A percentile compares a stretch with the other conserved stretches of the same genome.
These are phyloP conservation scores for Thunnus albacares DNA, from an alignment of 2,797 vertebrate species.

Conservation along the genomic window DNA sequence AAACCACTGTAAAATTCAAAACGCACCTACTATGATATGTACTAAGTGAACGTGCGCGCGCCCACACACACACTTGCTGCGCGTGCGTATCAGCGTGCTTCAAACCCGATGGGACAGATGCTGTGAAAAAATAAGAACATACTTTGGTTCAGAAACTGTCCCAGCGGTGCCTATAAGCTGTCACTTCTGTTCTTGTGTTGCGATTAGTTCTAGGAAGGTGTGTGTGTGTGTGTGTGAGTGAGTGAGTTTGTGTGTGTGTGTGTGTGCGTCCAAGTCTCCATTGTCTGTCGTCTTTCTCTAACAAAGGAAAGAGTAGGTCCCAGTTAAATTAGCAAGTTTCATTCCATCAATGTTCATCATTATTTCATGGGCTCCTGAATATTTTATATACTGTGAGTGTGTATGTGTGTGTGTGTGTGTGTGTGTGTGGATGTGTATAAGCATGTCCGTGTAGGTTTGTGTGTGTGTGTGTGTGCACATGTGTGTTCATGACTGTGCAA, in stretches of 20 bases:
- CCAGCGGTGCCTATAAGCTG: constrained; percentile 52
- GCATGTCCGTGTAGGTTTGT: constrained; percentile 28
- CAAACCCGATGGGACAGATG: constrained; percentile 26
- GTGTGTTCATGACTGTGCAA: constrained; percentile 53
- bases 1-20: constrained; percentile 48
- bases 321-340: constrained; percentile 87
- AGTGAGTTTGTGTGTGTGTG: constrained; percentile 11
- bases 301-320: constrained; percentile 70
- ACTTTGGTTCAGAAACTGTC: constrained; percentile 56
- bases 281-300: constrained; percentile 56
- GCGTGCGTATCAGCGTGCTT: background rate
- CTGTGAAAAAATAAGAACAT: constrained; percentile 38
- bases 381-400: constrained; percentile 76
- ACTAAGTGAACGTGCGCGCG: constrained; percentile 18
- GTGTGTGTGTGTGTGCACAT: constrained; percentile 35
- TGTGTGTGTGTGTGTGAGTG: constrained; percentile 6
- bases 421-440: constrained; percentile 39
- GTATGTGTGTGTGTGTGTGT: constrained; percentile 51
- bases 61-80: constrained; percentile 4
- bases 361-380: constrained; percentile 87
- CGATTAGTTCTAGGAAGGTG: constrained; percentile 43
- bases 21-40: constrained; percentile 41
- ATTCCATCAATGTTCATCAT: constrained; percentile 89
- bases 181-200: constrained; percentile 57
- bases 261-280: constrained; percentile 13